Evolutionary conservation across 2,888 invertebrate species (phyloP).

Genomic region (Blera fallax): DNA sequence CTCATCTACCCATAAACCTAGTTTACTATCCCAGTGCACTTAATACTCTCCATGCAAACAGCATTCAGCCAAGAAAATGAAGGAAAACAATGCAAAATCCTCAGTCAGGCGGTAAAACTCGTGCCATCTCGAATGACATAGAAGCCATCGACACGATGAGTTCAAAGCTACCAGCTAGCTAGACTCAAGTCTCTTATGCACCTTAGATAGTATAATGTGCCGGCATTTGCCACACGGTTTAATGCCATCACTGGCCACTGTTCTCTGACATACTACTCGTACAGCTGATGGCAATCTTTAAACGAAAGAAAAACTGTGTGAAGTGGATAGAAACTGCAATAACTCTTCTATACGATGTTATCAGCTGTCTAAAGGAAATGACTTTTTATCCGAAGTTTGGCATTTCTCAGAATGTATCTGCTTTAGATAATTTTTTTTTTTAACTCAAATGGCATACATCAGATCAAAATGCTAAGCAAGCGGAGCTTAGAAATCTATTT

Average conservation of each 20-base stretch:
- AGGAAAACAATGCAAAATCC: constrained; percentile 11
- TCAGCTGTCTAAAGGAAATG: constrained; percentile 47
- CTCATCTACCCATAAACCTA: constrained; percentile 49
- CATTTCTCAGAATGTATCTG: constrained; percentile 41
- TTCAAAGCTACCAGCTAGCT: constrained; percentile 22
- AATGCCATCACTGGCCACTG: constrained; percentile 37
- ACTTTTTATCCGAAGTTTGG: constrained; percentile 48
- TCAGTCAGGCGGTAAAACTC: background rate
- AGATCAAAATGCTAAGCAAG: constrained; percentile 48
- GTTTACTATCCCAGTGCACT: constrained; percentile 32
- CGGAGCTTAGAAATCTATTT: constrained; percentile 19
- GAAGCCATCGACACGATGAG: constrained; percentile 26
- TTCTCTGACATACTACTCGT: constrained; percentile 33
- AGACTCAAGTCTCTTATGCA: constrained; percentile 10
- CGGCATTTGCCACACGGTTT: constrained; percentile 29
- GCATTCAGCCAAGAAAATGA: background rate
- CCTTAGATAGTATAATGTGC: constrained; percentile 29
- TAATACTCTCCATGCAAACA: constrained; percentile 13
- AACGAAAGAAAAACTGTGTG: constrained; percentile 31
- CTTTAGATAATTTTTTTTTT: background rate
- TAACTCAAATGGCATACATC: constrained; percentile 31
- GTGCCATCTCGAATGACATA: constrained; percentile 22
- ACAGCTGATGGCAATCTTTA: constrained; percentile 30
- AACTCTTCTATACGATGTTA: constrained; percentile 24
- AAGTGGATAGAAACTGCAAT: constrained; percentile 26